Evolutionary conservation across 2,888 invertebrate genomes (phyloP), one percentile per base, ranked within the genome.

Genomic region (Acrobasis repandana): DNA sequence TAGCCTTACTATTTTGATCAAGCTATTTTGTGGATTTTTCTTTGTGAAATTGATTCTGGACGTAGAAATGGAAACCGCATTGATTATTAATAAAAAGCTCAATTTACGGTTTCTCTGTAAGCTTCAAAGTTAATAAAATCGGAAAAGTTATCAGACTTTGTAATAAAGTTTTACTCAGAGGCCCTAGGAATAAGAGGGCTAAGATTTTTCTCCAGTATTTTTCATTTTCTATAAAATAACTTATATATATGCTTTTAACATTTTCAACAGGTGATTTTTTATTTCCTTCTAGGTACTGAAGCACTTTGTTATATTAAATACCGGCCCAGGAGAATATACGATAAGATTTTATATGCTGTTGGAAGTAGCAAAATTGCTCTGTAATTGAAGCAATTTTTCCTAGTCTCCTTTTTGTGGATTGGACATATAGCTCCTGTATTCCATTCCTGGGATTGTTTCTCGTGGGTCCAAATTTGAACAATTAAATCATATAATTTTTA

Each of bases 11-110:
- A 43, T 43, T 43, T 43, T 43, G 14, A 14, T 43, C 11, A 36
- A 36, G 52, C 36, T 36, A 16, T 52, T 52, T 34, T 15, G 34
- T 51, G 51, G n/a, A 34, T 34, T 51, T 36, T 36, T 52, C 36
- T 34, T 52, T 52, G 34, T 52, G 16, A 36, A 16, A 52, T 52
- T 52, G 52, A 52, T 52, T 52, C 52, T 36, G 36, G 15, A n/a
- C 51, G n/a, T 33, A 36, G 52, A 52, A 52, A 36, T 36, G 52
- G 34, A 15, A 15, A 52, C 52, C 51, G 9, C 34, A 15, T 52
- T 34, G 34, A 50, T 33, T 50, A n/a, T 33, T 33, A 51, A 33
- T 51, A 51, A 51, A 51, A 51, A 15, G 51, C 14, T 50, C 43
- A 43, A 43, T 43, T 43, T 43, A 43, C n/a, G 43, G 43, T 43